phyloP scores from a whole-genome alignment of 2,113 vertebrate genomes.

The Leptosomus discolor region DNA sequence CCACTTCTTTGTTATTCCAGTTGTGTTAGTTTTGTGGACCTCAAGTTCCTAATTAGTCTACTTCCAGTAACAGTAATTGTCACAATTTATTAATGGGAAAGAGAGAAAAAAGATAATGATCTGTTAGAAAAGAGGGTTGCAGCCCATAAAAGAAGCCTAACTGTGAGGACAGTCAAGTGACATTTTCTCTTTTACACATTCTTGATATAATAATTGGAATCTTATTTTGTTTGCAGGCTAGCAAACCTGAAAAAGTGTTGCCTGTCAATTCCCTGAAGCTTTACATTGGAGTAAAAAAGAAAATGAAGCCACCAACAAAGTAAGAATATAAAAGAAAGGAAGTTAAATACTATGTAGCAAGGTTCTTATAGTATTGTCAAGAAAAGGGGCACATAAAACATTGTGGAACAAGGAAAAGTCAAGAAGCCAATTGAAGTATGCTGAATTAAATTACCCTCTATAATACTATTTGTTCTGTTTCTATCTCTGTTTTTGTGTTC shows the following conservation, averaged over 20 bases:
- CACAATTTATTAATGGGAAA: neutral
- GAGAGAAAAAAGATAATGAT: neutral
- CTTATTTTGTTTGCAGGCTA: conserved; percentile 77
- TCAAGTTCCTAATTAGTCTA: neutral
- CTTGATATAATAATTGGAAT: neutral
- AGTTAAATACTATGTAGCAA: neutral
- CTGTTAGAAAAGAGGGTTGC: neutral
- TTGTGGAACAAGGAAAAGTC: neutral
- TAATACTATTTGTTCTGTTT: conserved; percentile 10
- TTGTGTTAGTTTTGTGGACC: neutral
- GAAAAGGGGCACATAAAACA: neutral
- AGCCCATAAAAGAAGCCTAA: neutral
- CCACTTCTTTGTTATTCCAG: neutral
- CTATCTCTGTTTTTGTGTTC: neutral
- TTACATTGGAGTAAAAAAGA: conserved; percentile 91
- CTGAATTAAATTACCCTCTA: neutral
- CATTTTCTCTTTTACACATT: neutral
- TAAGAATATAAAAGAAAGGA: conserved; percentile 58
- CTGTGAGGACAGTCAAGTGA: neutral
- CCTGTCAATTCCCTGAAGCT: conserved; percentile 82
- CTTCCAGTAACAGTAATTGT: neutral
- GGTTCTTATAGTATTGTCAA: neutral
- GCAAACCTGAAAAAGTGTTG: conserved; percentile 86
- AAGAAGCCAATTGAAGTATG: neutral
- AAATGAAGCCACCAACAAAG: conserved; percentile 89